A percentile compares a stretch with the other conserved stretches of the same genome.
Conservation (phyloP, 1,140 invertebrate species). For the Hormaphis cornu region DNA sequence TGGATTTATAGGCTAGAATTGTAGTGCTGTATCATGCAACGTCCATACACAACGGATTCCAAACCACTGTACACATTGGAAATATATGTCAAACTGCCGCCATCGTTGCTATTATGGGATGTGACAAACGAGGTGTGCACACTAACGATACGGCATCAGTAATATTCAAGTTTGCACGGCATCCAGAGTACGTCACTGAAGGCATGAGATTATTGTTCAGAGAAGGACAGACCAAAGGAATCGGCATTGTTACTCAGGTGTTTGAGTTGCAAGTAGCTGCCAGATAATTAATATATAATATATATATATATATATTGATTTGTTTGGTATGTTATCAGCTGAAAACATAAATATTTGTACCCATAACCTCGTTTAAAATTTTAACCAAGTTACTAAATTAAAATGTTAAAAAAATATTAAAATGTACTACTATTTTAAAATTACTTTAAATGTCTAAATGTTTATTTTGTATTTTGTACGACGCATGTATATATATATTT, state of each 20-base stretch:
- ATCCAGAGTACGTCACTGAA: conserved; percentile 85
- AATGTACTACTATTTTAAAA: too few species aligned
- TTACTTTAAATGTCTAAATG: too few species aligned
- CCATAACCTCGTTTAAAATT: neutral
- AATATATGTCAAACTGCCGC: conserved; percentile 91
- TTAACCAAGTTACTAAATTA: neutral
- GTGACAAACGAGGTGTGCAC: conserved; percentile 47
- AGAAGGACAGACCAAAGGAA: conserved; percentile 78
- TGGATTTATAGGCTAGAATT: conserved; percentile 63
- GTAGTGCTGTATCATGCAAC: conserved; percentile 75
- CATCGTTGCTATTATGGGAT: conserved; percentile 59
- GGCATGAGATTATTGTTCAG: conserved; percentile 79
- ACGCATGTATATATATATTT: too few species aligned
- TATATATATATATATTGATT: neutral
- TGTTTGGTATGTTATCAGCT: neutral
- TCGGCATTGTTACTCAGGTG: conserved; percentile 80
- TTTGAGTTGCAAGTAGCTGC: conserved; percentile 49
- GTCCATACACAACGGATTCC: conserved; percentile 77
- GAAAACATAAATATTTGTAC: neutral
- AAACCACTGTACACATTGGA: conserved; percentile 88
- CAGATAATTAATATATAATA: neutral
- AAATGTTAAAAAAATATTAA: neutral
- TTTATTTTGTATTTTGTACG: too few species aligned
- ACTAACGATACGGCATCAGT: conserved; percentile 80
- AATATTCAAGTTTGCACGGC: conserved; percentile 76